Conservation (phyloP, 2,797 vertebrate species). For the Myoxocephalus aenaeus region DNA sequence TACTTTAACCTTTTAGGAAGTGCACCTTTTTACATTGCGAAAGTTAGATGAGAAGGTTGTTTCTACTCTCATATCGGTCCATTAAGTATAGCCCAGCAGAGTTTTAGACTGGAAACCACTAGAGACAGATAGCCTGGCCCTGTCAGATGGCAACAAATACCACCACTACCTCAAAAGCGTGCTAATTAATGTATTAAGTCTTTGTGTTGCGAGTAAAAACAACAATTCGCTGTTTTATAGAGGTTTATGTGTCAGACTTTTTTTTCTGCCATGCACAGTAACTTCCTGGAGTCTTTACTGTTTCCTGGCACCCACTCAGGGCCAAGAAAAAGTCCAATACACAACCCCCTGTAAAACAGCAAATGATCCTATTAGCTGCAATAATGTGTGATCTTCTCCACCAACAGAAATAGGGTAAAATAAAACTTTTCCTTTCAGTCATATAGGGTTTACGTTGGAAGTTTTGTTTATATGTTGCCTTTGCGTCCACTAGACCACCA, state of each 20-base stretch:
- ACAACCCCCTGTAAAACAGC: neutral
- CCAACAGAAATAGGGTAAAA: neutral
- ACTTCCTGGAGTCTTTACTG: neutral
- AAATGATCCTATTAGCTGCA: neutral
- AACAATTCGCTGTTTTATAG: neutral
- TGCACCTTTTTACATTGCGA: neutral
- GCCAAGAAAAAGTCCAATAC: neutral
- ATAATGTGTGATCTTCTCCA: neutral
- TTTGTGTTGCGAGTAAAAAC: neutral
- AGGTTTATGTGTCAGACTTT: neutral
- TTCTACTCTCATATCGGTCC: neutral
- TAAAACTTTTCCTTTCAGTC: neutral
- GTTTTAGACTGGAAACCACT: neutral
- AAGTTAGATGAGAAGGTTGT: neutral
- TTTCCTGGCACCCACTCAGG: neutral
- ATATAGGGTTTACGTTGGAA: neutral
- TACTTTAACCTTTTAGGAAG: neutral
- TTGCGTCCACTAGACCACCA: neutral
- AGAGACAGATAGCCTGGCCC: neutral
- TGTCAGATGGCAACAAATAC: neutral
- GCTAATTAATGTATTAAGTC: neutral
- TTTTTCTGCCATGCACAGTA: neutral
- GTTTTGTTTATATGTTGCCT: slow-evolving; percentile 11
- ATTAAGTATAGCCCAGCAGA: too few relatives aligned
- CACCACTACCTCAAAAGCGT: neutral